Percentiles rank a stretch among this genome's conserved stretches.
Conservation (phyloP, 2,888 invertebrate species). For the Sinhomidia bicolor region DNA sequence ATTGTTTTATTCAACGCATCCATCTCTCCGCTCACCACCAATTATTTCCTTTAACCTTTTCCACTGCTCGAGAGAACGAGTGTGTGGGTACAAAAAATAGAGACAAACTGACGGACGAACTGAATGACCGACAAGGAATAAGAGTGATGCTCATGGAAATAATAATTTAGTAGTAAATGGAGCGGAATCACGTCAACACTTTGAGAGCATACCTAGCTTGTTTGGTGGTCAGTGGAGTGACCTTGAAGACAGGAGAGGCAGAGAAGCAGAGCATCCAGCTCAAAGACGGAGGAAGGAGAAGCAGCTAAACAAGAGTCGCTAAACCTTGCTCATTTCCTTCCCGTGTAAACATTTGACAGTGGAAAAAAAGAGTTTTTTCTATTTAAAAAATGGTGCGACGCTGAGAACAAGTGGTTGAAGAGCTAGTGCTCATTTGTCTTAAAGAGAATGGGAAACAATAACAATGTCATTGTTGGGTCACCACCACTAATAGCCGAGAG, state of each 20-base stretch:
- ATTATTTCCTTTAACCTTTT: no score
- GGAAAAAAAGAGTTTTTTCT: no score
- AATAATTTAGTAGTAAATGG: background rate
- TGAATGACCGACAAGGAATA: background rate
- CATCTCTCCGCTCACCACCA: no score
- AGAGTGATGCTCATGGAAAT: no score
- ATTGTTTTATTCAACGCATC: no score
- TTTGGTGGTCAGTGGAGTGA: background rate
- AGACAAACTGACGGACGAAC: background rate
- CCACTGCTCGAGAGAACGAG: no score
- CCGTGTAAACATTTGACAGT: no score
- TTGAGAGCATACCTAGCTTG: background rate
- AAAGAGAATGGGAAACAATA: background rate
- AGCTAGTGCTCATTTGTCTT: no score
- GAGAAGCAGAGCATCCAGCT: background rate
- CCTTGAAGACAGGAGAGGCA: background rate
- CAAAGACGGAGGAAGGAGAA: background rate
- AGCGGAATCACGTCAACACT: constrained; percentile 17
- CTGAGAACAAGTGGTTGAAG: no score
- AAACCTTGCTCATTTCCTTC: background rate
- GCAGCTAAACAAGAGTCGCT: background rate
- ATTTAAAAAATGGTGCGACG: no score
- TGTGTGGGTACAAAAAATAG: background rate
- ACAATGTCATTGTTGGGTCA: background rate
- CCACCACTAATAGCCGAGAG: no score